phyloP scores from a whole-genome alignment of 2,113 vertebrate genomes.

The Macrotis lagotis region DNA sequence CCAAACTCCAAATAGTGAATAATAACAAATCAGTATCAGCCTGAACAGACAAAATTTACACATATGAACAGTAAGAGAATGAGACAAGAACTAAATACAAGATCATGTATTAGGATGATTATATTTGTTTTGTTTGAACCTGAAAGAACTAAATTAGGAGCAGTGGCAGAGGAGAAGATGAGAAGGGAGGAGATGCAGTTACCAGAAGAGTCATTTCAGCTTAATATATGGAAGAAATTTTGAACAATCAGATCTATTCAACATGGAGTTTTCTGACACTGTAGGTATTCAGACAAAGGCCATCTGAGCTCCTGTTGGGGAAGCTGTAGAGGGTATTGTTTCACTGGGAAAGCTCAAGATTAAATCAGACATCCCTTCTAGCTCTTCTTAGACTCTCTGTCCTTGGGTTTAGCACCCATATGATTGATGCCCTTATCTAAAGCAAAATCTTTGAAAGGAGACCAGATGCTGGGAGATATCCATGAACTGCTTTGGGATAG shows the following conservation, averaged over 20 bases:
- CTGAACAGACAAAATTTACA: neutral
- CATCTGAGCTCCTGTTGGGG: neutral
- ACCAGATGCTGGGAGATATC: neutral
- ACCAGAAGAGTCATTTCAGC: neutral
- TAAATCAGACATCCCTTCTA: neutral
- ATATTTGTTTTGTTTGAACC: neutral
- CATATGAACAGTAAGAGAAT: neutral
- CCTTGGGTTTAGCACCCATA: neutral
- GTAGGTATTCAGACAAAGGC: neutral
- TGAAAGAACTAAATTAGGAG: neutral
- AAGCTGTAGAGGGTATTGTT: neutral
- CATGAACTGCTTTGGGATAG: neutral
- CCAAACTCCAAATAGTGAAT: neutral
- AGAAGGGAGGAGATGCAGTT: neutral
- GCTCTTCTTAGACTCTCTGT: neutral
- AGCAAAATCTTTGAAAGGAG: neutral
- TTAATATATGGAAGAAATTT: neutral
- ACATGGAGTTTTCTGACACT: neutral
- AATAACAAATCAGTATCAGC: neutral
- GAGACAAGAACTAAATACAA: neutral
- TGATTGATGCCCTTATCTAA: neutral
- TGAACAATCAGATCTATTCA: neutral
- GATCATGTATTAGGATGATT: neutral
- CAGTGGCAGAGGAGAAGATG: accelerated
- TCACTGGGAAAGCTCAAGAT: neutral